Percentiles rank a stretch among this genome's conserved stretches.
Conservation (phyloP, 1,140 invertebrate genomes). For the Sycophila sp. region DNA sequence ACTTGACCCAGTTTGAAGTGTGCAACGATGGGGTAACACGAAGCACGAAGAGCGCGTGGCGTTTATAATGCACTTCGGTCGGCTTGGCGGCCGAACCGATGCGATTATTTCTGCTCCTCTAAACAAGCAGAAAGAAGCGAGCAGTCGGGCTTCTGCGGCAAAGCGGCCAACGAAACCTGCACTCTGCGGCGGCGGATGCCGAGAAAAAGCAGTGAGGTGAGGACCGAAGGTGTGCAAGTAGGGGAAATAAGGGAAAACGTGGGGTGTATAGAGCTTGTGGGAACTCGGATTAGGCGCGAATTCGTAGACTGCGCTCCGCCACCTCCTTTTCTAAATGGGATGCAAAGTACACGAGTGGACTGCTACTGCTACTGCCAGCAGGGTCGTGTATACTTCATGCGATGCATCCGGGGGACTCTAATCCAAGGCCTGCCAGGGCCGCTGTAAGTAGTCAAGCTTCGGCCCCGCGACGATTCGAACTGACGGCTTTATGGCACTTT, state of each 20-base stretch:
- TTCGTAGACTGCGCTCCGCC: constrained; percentile 38
- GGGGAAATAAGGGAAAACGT: constrained; percentile 43
- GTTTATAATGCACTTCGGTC: too few relatives aligned
- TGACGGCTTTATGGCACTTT: constrained; percentile 46
- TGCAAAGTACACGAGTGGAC: constrained; percentile 45
- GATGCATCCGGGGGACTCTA: constrained; percentile 46
- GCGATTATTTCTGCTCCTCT: too few relatives aligned
- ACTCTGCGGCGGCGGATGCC: not conserved
- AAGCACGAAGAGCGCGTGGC: too few relatives aligned
- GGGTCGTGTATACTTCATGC: constrained; percentile 50
- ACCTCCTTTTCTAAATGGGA: constrained; percentile 42
- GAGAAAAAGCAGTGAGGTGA: not conserved
- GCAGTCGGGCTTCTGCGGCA: too few relatives aligned
- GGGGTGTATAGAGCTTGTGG: constrained; percentile 37
- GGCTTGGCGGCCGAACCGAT: too few relatives aligned
- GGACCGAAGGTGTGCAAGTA: constrained; percentile 31
- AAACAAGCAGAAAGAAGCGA: not conserved
- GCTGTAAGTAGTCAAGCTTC: constrained; percentile 45
- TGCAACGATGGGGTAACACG: too few relatives aligned
- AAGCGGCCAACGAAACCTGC: too few relatives aligned
- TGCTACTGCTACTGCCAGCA: constrained; percentile 30
- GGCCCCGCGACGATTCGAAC: constrained; percentile 49
- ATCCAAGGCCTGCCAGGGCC: constrained; percentile 43
- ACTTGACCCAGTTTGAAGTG: too few relatives aligned
- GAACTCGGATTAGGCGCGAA: constrained; percentile 46